Evolutionary conservation across 2,797 vertebrate species (phyloP).

Genomic region (Acestrorhynchus altus): DNA sequence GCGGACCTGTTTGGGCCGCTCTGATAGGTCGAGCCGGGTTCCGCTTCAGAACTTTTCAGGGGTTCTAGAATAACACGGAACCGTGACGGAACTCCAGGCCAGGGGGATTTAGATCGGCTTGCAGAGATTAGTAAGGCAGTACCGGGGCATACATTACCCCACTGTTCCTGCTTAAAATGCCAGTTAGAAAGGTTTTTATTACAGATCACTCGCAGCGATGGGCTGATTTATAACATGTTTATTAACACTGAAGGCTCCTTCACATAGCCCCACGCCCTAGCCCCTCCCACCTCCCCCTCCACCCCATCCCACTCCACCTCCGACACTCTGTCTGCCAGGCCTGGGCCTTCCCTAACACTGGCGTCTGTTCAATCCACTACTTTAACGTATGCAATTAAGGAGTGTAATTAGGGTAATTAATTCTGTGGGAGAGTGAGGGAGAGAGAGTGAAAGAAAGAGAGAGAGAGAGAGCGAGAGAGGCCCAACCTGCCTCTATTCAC

Average conservation of each 20-base stretch:
- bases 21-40: conserved; percentile 43
- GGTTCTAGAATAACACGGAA: conserved; percentile 46
- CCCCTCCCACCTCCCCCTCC: neutral
- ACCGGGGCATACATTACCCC: conserved; percentile 37
- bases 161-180: conserved; percentile 50
- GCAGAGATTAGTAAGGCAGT: conserved; percentile 47
- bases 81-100: conserved; percentile 41
- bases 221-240: conserved; percentile 34
- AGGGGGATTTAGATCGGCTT: conserved; percentile 50
- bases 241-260: conserved; percentile 16
- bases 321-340: conserved; percentile 21
- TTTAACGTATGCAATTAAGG: conserved; percentile 84
- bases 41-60: conserved; percentile 37
- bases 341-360: conserved; percentile 41
- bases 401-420: conserved; percentile 85
- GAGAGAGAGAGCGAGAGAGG: conserved; percentile 70
- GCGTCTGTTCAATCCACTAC: conserved; percentile 71
- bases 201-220: conserved; percentile 31
- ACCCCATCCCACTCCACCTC: neutral
- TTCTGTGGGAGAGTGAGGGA: conserved; percentile 73
- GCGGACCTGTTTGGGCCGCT: conserved; percentile 26
- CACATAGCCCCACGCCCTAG: too few relatives aligned
- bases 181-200: conserved; percentile 45
- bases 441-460: conserved; percentile 48
- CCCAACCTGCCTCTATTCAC: conserved; percentile 77